Base-by-base conservation (phyloP, 2,888 invertebrate genomes). In the Heliconius ismenius region DNA sequence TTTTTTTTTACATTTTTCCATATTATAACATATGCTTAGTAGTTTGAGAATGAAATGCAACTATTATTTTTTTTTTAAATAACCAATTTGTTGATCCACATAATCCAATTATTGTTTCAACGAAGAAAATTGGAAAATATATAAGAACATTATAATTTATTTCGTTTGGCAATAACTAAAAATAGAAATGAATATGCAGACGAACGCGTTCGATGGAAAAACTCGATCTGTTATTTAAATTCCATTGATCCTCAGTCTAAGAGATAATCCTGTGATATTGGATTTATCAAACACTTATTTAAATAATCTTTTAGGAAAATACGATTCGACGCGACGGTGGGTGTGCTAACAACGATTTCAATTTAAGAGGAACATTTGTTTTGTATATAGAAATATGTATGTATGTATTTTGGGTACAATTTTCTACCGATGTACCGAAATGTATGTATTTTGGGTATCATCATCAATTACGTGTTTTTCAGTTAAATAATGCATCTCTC, bases 261-360 rank as follows among this genome's bases (percentile, higher is more conserved):
- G 60, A 67, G 79, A 76, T 79, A 76, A 79, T 78, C 79, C 70
- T 75, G 58, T 68, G 49, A 62, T 63, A 78, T 74, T 78, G 76
- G 69, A 67, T 64, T 73, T 70, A 73, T 73, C 63, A 60, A 39
- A 76, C 72, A 75, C 70, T 63, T 63, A 70, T 75, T 75, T 75
- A 63, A 70, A 62, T 54, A 32, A 70, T 63, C 49, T 43, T 75
- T 75, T 64, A 28, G 69, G 32, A 32, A 70, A 68, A 75, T 54
- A 75, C 73, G 62, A 36, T 26, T 13, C 58, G n/a, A n/a, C 10
- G 62, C 3, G 62, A 26, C 26, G 24, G 18, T 62, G 72, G 32
- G 60, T 62, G 72, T 26, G 58, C 58, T 73, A 43, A 73, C 32
- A 70, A n/a, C 24, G 70, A 58, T 54, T 36, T 36, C 70, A 70